Evolutionary conservation across 2,113 vertebrate genomes (phyloP).

Genomic region (Erythrolamprus reginae): DNA sequence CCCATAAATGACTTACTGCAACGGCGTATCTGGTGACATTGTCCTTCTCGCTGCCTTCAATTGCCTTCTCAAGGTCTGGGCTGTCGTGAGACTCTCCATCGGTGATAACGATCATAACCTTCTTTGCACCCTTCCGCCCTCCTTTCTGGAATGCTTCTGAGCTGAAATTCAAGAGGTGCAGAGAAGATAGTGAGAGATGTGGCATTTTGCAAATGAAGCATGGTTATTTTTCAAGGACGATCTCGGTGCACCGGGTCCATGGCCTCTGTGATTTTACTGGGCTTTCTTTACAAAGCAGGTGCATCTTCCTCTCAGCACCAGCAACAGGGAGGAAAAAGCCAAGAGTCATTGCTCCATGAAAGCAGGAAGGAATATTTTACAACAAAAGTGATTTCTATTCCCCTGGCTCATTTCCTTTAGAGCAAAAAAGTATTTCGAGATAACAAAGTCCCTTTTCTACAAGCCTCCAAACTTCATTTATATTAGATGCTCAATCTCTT

Average conservation of each 20-base stretch:
- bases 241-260: too few species aligned
- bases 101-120: constrained; percentile 97
- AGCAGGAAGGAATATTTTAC: background rate
- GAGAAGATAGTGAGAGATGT: background rate
- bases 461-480: background rate
- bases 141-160: constrained; percentile 87
- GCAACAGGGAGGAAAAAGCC: background rate
- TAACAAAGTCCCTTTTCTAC: too few species aligned
- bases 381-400: background rate
- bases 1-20: constrained; percentile 75
- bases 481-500: background rate
- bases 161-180: constrained; percentile 58
- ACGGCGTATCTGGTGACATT: constrained; percentile 94
- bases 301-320: background rate
- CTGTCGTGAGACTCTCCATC: constrained; percentile 97
- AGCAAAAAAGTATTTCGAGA: background rate
- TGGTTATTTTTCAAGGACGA: too few species aligned
- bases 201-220: background rate
- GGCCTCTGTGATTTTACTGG: background rate
- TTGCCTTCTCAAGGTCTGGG: constrained; percentile 81
- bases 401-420: background rate
- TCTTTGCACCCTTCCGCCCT: constrained; percentile 86
- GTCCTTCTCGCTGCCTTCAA: constrained; percentile 83
- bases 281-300: background rate
- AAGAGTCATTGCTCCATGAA: background rate